Percentiles rank a stretch among this genome's conserved stretches.
These are phyloP conservation scores for Nycticorax nycticorax DNA, from an alignment of 2,113 vertebrate species.

Conservation along the genomic window DNA sequence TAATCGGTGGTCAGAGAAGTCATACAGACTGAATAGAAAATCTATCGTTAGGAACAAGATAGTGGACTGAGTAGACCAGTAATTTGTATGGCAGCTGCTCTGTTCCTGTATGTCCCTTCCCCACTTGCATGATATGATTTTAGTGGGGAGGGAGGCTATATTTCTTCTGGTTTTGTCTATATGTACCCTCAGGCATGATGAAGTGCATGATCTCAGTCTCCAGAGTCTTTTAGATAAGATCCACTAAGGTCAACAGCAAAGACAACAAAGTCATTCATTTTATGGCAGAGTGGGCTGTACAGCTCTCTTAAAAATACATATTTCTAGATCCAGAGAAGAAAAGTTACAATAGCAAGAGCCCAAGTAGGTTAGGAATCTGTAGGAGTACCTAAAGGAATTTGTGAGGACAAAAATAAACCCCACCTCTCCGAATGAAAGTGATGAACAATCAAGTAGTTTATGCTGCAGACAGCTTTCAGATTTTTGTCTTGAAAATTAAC, in stretches of 20 bases:
- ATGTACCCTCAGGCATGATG: neutral
- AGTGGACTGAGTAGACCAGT: neutral
- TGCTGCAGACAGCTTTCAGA: neutral
- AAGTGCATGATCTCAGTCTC: neutral
- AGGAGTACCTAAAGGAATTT: slow-evolving; percentile 10
- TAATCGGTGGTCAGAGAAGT: neutral
- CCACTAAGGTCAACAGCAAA: neutral
- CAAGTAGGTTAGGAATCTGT: neutral
- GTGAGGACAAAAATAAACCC: neutral
- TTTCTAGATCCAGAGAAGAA: neutral
- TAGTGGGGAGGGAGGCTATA: neutral
- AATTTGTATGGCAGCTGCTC: neutral
- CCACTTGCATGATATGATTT: neutral
- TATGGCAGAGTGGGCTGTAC: neutral
- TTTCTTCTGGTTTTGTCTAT: neutral
- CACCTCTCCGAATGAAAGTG: neutral
- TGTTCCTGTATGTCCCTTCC: neutral
- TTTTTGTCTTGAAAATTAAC: neutral
- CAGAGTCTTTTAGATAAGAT: neutral
- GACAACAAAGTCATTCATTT: neutral
- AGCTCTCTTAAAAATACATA: neutral
- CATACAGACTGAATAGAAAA: neutral
- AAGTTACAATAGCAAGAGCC: neutral
- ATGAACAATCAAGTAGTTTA: neutral
- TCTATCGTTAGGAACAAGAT: neutral